These are phyloP conservation scores for Catalaphyllia jardinei DNA, from an alignment of 64 coral and sea anemone genomes.

Conservation along the genomic window DNA sequence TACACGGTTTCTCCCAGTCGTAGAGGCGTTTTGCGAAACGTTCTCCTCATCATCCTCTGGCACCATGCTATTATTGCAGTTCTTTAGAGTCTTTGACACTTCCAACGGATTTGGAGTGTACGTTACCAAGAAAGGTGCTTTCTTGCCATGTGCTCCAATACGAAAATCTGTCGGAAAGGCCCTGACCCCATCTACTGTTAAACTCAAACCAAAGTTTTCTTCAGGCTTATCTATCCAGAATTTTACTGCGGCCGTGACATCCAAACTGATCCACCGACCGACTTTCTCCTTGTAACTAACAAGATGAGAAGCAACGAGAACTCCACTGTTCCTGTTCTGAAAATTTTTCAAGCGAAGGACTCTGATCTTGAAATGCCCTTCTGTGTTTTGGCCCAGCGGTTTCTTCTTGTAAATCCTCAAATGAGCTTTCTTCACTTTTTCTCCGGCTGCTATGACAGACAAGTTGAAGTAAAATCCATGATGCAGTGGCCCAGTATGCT, in stretches of 20 bases:
- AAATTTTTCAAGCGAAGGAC: neutral
- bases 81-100: neutral
- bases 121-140: slow-evolving; percentile 37
- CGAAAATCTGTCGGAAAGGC: slow-evolving; percentile 28
- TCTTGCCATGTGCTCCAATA: neutral
- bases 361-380: slow-evolving; percentile 20
- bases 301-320: slow-evolving; percentile 18
- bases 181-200: neutral
- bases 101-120: neutral
- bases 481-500: slow-evolving; percentile 6
- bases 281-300: slow-evolving; percentile 20
- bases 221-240: slow-evolving; percentile 13
- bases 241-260: slow-evolving; percentile 26
- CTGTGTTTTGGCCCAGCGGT: neutral
- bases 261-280: slow-evolving; percentile 33
- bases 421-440: slow-evolving; percentile 35
- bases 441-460: neutral
- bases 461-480: slow-evolving; percentile 18
- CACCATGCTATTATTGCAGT: slow-evolving; percentile 1
- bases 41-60: neutral
- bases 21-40: neutral
- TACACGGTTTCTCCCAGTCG: neutral
- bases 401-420: slow-evolving; percentile 39
- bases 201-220: slow-evolving; percentile 9
- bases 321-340: neutral